Conservation (phyloP, 30 jellyfish, hydroid and myxozoan species). For the Aurelia coerulea region DNA sequence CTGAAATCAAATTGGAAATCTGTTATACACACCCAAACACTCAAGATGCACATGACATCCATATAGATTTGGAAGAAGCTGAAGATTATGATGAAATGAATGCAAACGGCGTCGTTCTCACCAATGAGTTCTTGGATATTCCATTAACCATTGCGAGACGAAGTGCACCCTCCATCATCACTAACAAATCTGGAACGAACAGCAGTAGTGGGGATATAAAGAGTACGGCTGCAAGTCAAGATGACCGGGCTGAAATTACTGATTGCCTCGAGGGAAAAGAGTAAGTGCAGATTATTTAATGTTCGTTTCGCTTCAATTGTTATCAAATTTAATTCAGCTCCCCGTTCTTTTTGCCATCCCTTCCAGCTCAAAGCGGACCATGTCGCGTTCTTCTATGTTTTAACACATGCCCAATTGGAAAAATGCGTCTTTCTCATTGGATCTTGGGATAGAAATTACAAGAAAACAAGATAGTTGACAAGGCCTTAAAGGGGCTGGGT, state of each 20-base stretch:
- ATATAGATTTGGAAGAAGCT: slow-evolving; percentile 19
- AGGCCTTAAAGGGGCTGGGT: too few relatives aligned
- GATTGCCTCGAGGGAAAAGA: slow-evolving; percentile 39
- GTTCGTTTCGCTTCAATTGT: not conserved
- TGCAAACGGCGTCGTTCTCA: slow-evolving; percentile 4
- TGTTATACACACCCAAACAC: slow-evolving; percentile 7
- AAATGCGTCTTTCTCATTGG: too few relatives aligned
- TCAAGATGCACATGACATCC: slow-evolving; percentile 10
- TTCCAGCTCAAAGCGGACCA: too few relatives aligned
- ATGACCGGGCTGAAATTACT: slow-evolving; percentile 26
- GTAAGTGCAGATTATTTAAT: not conserved
- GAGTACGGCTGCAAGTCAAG: slow-evolving; percentile 1
- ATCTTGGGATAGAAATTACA: too few relatives aligned
- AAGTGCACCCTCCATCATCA: not conserved
- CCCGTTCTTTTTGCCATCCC: not conserved
- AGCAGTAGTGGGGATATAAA: slow-evolving; percentile 7
- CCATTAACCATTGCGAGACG: slow-evolving; percentile 12
- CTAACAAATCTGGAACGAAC: not conserved
- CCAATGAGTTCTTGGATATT: slow-evolving; percentile 30
- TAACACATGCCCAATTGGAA: too few relatives aligned
- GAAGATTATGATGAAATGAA: not conserved
- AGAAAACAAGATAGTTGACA: too few relatives aligned
- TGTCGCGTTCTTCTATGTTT: too few relatives aligned
- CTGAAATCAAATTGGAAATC: slow-evolving; percentile 39
- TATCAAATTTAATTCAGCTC: not conserved